phyloP scores from a whole-genome alignment of 1,140 invertebrate species.

The Drosophila nikananu region DNA sequence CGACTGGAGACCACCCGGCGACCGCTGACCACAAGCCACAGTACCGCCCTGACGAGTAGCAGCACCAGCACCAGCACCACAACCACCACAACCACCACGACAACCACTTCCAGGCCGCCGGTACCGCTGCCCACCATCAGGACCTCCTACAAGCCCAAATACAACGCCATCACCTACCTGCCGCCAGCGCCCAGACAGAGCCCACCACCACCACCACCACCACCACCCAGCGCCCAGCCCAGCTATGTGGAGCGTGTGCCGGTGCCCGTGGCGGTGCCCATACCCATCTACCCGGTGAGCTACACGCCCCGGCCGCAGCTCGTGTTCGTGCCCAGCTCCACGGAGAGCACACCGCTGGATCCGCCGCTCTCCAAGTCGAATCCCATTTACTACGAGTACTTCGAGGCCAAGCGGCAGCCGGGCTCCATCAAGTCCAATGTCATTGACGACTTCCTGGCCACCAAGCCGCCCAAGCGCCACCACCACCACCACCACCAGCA shows the following conservation, averaged over 20 bases:
- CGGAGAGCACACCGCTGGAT: conserved; percentile 35
- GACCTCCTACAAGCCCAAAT: conserved; percentile 45
- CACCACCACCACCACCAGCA: conserved; percentile 27
- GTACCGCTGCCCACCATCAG: conserved; percentile 20
- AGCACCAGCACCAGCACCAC: conserved; percentile 19
- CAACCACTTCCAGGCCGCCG: conserved; percentile 1
- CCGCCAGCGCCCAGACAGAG: conserved; percentile 22
- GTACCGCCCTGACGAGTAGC: conserved; percentile 26
- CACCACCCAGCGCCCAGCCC: too few species aligned
- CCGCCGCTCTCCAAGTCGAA: conserved; percentile 75
- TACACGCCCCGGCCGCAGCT: conserved; percentile 60
- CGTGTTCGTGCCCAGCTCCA: conserved; percentile 71
- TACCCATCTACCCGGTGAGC: conserved; percentile 76
- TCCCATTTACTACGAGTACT: conserved; percentile 85
- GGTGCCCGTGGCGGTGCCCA: conserved; percentile 75
- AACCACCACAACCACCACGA: conserved; percentile 19
- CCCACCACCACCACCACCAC: background rate
- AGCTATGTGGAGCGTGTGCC: conserved; percentile 74
- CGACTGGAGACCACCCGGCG: conserved; percentile 56
- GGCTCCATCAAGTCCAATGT: conserved; percentile 60
- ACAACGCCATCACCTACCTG: conserved; percentile 59
- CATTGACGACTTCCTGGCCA: conserved; percentile 73
- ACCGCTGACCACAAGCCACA: conserved; percentile 25
- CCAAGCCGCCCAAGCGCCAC: conserved; percentile 65
- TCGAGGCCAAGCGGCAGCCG: conserved; percentile 78